These are phyloP conservation scores for Metallyticus violacea DNA, from an alignment of 2,888 invertebrate genomes.

Conservation along the genomic window DNA sequence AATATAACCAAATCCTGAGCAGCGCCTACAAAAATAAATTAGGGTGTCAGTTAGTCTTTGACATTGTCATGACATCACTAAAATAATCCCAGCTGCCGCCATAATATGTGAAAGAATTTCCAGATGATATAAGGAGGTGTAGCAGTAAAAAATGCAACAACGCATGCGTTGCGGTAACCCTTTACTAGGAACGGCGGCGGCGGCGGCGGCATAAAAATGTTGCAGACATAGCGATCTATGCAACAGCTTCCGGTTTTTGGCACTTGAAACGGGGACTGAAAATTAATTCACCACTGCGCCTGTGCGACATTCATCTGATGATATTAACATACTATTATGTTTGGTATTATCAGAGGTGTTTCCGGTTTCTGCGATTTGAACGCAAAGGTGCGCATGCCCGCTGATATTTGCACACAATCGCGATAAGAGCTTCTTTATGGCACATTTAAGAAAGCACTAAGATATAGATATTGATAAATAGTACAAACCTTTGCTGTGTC, in stretches of 20 bases:
- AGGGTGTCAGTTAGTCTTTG: too few species aligned
- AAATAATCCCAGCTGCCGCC: not conserved
- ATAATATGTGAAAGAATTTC: not conserved
- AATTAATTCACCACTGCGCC: not conserved
- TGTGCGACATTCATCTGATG: not conserved
- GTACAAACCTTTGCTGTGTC: slow-evolving; percentile 10
- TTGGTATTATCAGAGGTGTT: not conserved
- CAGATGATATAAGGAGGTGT: not conserved
- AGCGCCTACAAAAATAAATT: too few species aligned
- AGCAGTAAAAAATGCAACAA: not conserved
- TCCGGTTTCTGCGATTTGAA: not conserved
- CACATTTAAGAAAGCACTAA: not conserved
- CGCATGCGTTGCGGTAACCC: not conserved
- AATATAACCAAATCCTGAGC: too few species aligned
- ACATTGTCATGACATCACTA: not conserved
- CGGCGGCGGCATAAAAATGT: too few species aligned
- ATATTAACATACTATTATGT: not conserved
- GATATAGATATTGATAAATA: not conserved
- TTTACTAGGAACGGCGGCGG: not conserved
- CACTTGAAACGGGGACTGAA: not conserved
- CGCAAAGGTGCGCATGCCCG: not conserved
- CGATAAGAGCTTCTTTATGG: not conserved
- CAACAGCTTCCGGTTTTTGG: not conserved
- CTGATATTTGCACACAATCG: not conserved
- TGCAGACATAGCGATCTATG: not conserved